A percentile compares a stretch with the other conserved stretches of the same genome.
These are phyloP conservation scores for Acanthosoma haemorrhoidale DNA, from an alignment of 2,888 invertebrate species.

Conservation along the genomic window DNA sequence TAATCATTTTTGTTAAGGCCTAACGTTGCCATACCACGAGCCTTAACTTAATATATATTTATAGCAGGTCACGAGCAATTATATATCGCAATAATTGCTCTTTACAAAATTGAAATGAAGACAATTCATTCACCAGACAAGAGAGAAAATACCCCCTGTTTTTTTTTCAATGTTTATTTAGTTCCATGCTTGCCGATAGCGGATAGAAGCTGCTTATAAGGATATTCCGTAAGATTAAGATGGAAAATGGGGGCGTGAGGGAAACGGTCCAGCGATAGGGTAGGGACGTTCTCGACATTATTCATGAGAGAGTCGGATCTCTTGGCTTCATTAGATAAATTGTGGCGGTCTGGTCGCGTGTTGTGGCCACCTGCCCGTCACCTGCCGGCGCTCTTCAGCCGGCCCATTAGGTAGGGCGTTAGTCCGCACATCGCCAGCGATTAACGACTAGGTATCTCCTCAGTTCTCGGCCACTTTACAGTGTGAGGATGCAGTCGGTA, in stretches of 20 bases:
- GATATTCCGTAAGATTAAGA: not conserved
- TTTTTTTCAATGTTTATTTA: no score
- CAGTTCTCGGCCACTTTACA: not conserved
- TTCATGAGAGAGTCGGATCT: not conserved
- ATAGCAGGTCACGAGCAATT: no score
- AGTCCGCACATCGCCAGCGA: not conserved
- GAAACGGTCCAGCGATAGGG: not conserved
- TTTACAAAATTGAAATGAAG: no score
- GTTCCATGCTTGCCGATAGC: no score
- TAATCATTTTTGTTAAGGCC: no score
- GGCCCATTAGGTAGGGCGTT: not conserved
- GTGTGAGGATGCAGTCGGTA: not conserved
- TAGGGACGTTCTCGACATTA: not conserved
- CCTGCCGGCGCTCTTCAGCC: not conserved
- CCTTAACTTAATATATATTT: no score
- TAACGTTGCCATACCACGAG: no score
- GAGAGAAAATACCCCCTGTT: no score
- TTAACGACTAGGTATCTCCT: not conserved
- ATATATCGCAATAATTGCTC: no score
- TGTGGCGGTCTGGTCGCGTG: not conserved
- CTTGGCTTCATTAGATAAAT: slow-evolving; percentile 8
- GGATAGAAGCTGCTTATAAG: no score
- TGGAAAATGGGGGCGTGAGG: not conserved
- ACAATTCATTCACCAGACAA: no score
- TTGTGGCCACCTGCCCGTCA: slow-evolving; percentile 14